A percentile compares a stretch with the other conserved stretches of the same genome.
Conservation (phyloP, 2,113 vertebrate genomes). For the Calonectris borealis region DNA sequence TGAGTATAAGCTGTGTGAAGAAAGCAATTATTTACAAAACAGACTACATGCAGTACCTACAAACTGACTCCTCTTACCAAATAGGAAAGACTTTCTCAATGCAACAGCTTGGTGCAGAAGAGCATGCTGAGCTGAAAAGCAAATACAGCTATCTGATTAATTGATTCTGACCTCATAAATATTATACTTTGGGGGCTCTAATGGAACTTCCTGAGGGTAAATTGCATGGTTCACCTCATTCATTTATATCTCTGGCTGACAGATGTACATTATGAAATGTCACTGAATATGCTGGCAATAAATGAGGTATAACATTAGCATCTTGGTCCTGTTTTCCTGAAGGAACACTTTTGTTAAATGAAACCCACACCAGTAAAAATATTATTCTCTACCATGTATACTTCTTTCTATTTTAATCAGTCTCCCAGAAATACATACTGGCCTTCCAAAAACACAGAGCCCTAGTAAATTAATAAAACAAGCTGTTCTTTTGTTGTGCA, state of each 20-base stretch:
- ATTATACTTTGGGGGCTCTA: constrained; percentile 84
- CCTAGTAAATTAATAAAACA: constrained; percentile 55
- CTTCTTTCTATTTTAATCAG: constrained; percentile 53
- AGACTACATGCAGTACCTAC: constrained; percentile 34
- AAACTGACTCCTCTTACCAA: constrained; percentile 54
- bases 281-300: constrained; percentile 86
- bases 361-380: constrained; percentile 76
- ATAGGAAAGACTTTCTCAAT: constrained; percentile 55
- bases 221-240: constrained; percentile 85
- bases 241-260: constrained; percentile 84
- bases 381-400: constrained; percentile 53
- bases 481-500: constrained; percentile 31
- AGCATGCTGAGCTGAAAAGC: constrained; percentile 74
- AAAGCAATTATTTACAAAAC: constrained; percentile 65
- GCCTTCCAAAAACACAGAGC: constrained; percentile 32
- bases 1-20: neutral
- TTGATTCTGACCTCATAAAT: constrained; percentile 88
- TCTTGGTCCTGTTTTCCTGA: constrained; percentile 79
- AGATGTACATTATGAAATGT: constrained; percentile 88
- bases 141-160: constrained; percentile 87
- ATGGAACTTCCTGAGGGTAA: constrained; percentile 85
- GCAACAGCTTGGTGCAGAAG: constrained; percentile 71
- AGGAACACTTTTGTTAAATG: constrained; percentile 81
- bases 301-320: constrained; percentile 84
- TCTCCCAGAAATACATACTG: constrained; percentile 18